Base-by-base conservation (phyloP, 2,888 invertebrate genomes). In the Pardosa pseudoannulata region DNA sequence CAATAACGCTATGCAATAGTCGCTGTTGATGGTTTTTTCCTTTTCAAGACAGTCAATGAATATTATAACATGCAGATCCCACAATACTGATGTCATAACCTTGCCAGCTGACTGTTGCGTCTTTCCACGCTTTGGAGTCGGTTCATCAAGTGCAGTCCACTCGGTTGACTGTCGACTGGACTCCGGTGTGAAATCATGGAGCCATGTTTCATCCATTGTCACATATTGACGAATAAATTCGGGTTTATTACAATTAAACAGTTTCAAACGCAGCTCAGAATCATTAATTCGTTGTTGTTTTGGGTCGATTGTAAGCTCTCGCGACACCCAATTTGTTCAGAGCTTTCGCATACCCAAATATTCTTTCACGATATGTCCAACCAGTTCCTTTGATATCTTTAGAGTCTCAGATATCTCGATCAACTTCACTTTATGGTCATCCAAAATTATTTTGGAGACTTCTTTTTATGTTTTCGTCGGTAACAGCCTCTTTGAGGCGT, bases 201-300 rank as follows among this genome's bases (percentile, higher is more conserved):
- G 89, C 90, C 90, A 91, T 68, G 90, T 91, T 90, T 91, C 90
- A 89, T 91, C 91, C n/a, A 90, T 89, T 81, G 90, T 91, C 50
- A 91, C 88, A 71, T 90, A 90, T 67, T 68, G 31, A 19, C n/a
- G 29, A 16, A 41, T 28, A 71, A 71, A 71, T 0, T 79, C 39
- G 0, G 32, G 11, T 71, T 32, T 32, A 39, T 71, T 29, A 0
- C n/a, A 7, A 90, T 88, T 88, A 29, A 79, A 79, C 11, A 9
- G 36, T 6, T 2, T 7, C 71, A 71, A 46, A 41, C 23, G 28
- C 2, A 9, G 2, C 1, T 28, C 27, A 13, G 27, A 72, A 29
- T 70, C 23, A 19, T 29, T 9, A 0, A 32, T 23, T 23, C 32
- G 3, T 16, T 9, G 13, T 16, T 29, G 50, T 68, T 67, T 79